Evolutionary conservation across 2,797 vertebrate species (phyloP).

Genomic region (Poeciliopsis presidionis): DNA sequence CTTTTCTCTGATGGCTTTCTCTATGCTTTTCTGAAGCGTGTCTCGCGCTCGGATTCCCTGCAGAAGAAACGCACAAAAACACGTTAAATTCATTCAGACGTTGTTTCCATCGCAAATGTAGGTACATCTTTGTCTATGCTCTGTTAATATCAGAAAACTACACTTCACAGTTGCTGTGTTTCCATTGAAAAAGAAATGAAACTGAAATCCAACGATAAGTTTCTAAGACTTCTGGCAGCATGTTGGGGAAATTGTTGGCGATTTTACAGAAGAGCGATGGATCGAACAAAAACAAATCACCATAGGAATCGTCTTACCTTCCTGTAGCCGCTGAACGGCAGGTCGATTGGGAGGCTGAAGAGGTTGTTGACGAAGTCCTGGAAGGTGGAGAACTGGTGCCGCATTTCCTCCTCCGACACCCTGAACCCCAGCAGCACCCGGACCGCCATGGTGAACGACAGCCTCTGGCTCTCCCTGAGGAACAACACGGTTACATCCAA

Average conservation of each 20-base stretch:
- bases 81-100: background rate
- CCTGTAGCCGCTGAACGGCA: constrained; percentile 95
- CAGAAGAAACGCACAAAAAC: background rate
- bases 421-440: constrained; percentile 94
- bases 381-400: constrained; percentile 89
- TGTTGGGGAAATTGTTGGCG: too few species aligned
- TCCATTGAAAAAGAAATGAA: too few species aligned
- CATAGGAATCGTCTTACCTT: constrained; percentile 77
- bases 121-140: background rate
- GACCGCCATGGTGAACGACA: constrained; percentile 97
- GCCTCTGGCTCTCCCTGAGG: constrained; percentile 86
- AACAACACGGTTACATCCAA: background rate
- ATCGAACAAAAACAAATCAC: too few species aligned
- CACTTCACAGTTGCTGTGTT: too few species aligned
- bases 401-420: constrained; percentile 91
- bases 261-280: too few species aligned
- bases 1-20: constrained; percentile 96
- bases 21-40: constrained; percentile 89
- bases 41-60: constrained; percentile 95
- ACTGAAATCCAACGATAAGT: too few species aligned
- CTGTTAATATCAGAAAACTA: too few species aligned
- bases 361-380: constrained; percentile 98
- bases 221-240: too few species aligned
- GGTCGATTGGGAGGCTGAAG: constrained; percentile 94
- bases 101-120: background rate